Base-by-base conservation (phyloP, 2,888 invertebrate genomes). In the Ditula angustiorana region DNA sequence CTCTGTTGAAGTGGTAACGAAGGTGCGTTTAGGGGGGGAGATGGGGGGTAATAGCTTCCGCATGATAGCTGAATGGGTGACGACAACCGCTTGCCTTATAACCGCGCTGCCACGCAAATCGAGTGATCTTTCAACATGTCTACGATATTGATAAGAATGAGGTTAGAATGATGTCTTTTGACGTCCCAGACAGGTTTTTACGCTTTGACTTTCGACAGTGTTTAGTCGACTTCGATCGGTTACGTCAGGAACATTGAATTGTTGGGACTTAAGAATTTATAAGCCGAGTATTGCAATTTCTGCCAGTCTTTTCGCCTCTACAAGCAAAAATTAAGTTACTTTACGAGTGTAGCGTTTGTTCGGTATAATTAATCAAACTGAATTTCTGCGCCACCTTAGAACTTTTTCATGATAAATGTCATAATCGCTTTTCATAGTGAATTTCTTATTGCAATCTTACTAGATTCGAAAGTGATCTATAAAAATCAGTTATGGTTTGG, bases 31-130 rank as follows among this genome's bases (percentile, higher is more conserved):
- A 49, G 53, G 67, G 59, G 63, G 67, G 59, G 61, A 61, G 55
- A 61, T 67, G 71, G 69, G 77, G 77, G 79, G 76, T 85, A 85
- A 85, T 85, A 76, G 83, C 84, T 85, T 85, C 85, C 83, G 80
- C 71, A 73, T 73, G 82, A 81, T 80, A 81, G 72, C 78, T 81
- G 81, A 83, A 84, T 80, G 79, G 82, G 73, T 46, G 63, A 33
- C 21, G 57, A 63, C 55, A 49, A 50, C 1, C 56, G 63, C 52
- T 35, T 13, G 58, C 58, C 37, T 33, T 58, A 35, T 64, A 64
- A 53, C 57, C 61, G 61, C 49, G 57, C 33, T n/a, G 26, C 37
- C 16, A 44, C n/a, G 58, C 52, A 64, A 52, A 64, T 64, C 64
- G 64, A 64, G 64, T 53, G 64, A 64, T 64, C 53, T 64, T 64